Percentiles rank a stretch among this genome's conserved stretches.
phyloP scores from a whole-genome alignment of 2,888 invertebrate genomes.

The Hydraecia micacea region DNA sequence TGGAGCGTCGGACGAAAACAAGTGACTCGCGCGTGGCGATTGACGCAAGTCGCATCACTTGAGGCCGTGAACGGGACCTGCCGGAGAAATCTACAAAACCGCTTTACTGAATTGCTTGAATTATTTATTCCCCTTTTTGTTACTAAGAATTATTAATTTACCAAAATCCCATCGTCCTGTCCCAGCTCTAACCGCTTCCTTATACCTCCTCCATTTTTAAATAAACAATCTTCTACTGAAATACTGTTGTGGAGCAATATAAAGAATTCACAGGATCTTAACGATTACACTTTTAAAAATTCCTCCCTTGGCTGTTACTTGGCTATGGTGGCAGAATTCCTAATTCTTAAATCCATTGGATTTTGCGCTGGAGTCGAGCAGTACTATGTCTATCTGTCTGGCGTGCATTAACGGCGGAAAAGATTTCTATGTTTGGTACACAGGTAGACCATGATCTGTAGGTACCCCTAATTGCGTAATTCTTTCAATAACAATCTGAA shows the following conservation, averaged over 20 bases:
- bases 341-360: conserved; percentile 36
- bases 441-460: too few species aligned
- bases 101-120: background rate
- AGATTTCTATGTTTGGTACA: too few species aligned
- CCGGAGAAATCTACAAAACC: background rate
- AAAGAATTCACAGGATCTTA: conserved; percentile 52
- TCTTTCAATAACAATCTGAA: too few species aligned
- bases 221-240: conserved; percentile 31
- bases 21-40: background rate
- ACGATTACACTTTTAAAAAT: conserved; percentile 45
- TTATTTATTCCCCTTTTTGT: background rate
- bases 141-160: background rate
- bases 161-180: background rate
- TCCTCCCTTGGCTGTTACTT: conserved; percentile 23
- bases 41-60: background rate
- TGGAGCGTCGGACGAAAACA: background rate
- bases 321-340: conserved; percentile 32
- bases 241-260: conserved; percentile 32
- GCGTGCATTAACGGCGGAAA: too few species aligned
- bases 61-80: background rate
- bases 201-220: conserved; percentile 46
- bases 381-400: too few species aligned
- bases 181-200: conserved; percentile 1
- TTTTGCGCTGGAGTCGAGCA: background rate
- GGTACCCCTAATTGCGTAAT: too few species aligned